Evolutionary conservation across 2,113 vertebrate species (phyloP), one percentile per base, ranked within the genome.

Genomic region (Muntiacus reevesi): DNA sequence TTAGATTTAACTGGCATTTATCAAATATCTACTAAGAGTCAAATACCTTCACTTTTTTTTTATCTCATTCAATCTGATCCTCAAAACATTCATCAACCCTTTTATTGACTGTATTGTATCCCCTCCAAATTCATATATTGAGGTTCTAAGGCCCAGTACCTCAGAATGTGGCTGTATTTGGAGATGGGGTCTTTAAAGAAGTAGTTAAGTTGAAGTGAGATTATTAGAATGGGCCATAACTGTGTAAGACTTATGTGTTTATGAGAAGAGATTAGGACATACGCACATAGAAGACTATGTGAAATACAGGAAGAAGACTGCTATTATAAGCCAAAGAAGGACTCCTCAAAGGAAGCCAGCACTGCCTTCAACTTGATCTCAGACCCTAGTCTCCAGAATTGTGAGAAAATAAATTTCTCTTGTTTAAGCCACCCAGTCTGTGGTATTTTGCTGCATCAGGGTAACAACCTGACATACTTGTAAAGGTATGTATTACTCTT

Each of bases 11-110:
- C 12, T 43, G 52, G 43, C 40, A 85, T 62, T 89, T 93, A 71
- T 62, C 43, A 23, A 92, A 60, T 36, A 92, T 57, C 54, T 62
- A 84, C 36, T 50, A 74, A 36, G 33, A 71, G 1, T 8, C 54
- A 89, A 55, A 81, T 87, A 36, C 28, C 14, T 95, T 95, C 45
- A 84, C 9, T 74, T 95, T 62, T 94, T 94, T 94, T 83, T 33
- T 21, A 15, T 55, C 6, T 89, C n/a, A 86, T 81, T 85, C 54
- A 94, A 79, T 76, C 23, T 95, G 45, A 91, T 84, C 3, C 36
- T 74, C 43, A 86, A 95, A 91, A 85, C 15, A 67, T 54, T 45
- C 45, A 2, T 23, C 25, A 84, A 25, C 30, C 16, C 17, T 95
- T 15, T 67, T 94, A 40, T 19, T 50, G 50, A 30, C 7, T 59